Evolutionary conservation across 2,797 vertebrate species (phyloP), one percentile per base, ranked within the genome.

Genomic region (Pachyuromys duprasi): DNA sequence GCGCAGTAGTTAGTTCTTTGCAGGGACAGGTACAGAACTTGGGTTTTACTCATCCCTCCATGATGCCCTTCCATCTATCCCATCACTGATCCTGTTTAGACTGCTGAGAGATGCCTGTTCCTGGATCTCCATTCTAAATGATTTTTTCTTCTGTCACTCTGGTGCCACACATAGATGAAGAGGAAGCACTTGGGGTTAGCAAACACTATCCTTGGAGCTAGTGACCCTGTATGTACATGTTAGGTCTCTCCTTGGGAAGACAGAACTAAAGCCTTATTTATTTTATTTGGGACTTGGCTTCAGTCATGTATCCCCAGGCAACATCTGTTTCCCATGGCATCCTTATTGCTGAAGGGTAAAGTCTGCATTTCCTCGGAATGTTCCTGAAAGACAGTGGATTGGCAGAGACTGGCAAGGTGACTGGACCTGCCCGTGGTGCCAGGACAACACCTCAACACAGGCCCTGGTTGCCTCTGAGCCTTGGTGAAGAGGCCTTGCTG

Each of bases 231-330:
- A 12, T 70, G 80, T 45, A 57, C 89, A 67, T 74, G 24, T 42
- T 11, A 79, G 62, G 31, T 14, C 57, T 93, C 17, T 76, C n/a
- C 24, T 88, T 33, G 18, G 60, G 49, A 83, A 91, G 49, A 49
- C 33, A 89, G 84, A 53, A 96, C 84, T 92, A 26, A 63, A 81
- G 36, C 36, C 28, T 33, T 86, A 49, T 89, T 94, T 93, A 60
- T 94, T 89, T 94, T 93, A 60, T 94, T 76, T 33, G 57, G 26
- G 87, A 86, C 74, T 87, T 91, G 87, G 90, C 80, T 78, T 28
- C 42, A 39, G 74, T 18, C 4, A 18, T 8, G 13, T 45, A 8
- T 75, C 79, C 63, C n/a, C 39, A 80, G 55, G 76, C 76, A 75
- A 69, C 81, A 81, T n/a, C 55, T 20, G 1, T 14, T 69, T 60